Conservation (phyloP, 1,140 invertebrate species). For the Lethocerus indicus region DNA sequence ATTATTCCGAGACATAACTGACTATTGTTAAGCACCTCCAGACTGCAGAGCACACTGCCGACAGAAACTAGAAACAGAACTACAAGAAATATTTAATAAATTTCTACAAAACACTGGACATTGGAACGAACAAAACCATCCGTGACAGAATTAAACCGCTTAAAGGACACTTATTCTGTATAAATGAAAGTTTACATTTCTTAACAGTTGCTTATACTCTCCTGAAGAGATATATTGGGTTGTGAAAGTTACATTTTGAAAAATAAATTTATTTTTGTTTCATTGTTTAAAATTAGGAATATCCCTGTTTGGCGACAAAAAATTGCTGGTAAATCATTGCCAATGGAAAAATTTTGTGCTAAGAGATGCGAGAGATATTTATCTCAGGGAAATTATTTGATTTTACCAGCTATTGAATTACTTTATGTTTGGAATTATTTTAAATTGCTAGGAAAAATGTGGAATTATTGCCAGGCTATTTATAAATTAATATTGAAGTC, state of each 20-base stretch:
- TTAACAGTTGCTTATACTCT: background rate
- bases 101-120: no score
- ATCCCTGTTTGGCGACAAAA: constrained; percentile 68
- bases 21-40: no score
- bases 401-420: constrained; percentile 72
- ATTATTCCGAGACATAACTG: no score
- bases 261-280: background rate
- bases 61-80: no score
- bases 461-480: constrained; percentile 45
- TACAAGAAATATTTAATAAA: no score
- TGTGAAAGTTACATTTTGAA: background rate
- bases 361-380: constrained; percentile 66
- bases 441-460: constrained; percentile 58
- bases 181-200: no score
- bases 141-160: no score
- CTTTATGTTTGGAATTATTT: constrained; percentile 92
- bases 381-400: constrained; percentile 49
- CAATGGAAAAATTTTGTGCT: constrained; percentile 90
- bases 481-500: constrained; percentile 52
- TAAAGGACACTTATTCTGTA: no score
- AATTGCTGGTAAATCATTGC: constrained; percentile 89
- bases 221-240: background rate
- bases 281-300: constrained; percentile 31
- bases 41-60: no score
- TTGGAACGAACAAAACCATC: no score